phyloP scores from a whole-genome alignment of 2,888 invertebrate genomes.

The Caenorhabditis macrosperma region DNA sequence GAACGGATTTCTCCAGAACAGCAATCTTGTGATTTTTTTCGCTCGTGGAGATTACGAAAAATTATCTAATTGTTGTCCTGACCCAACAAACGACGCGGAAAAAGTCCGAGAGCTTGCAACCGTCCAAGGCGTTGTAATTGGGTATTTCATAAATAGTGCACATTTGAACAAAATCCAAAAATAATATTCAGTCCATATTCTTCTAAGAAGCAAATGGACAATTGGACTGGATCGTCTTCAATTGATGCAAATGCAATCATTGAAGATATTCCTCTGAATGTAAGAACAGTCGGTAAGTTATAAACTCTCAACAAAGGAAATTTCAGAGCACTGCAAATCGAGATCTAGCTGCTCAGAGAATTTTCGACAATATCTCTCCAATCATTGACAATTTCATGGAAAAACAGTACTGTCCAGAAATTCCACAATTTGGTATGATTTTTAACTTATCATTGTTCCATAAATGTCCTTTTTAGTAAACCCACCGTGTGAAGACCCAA shows the following conservation, averaged over 20 bases:
- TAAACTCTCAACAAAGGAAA: too few relatives aligned
- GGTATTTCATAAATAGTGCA: too few relatives aligned
- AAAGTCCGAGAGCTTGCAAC: constrained; percentile 28
- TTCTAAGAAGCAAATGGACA: constrained; percentile 39
- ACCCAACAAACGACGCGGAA: constrained; percentile 33
- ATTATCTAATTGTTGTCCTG: constrained; percentile 51
- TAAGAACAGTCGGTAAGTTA: not conserved
- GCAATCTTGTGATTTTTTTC: constrained; percentile 55
- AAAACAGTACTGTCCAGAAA: constrained; percentile 46
- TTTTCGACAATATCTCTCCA: constrained; percentile 45
- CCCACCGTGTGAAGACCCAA: constrained; percentile 60
- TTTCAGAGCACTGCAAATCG: constrained; percentile 22
- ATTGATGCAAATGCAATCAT: constrained; percentile 60
- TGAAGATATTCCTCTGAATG: constrained; percentile 3
- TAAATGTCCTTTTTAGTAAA: constrained; percentile 54
- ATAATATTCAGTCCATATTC: constrained; percentile 27
- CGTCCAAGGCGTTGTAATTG: constrained; percentile 55
- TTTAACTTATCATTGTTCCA: too few relatives aligned
- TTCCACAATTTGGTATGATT: constrained; percentile 38
- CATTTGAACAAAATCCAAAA: too few relatives aligned
- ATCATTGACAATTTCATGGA: constrained; percentile 42
- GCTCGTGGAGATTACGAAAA: constrained; percentile 51
- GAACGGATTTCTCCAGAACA: constrained; percentile 19
- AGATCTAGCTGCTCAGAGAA: constrained; percentile 3
- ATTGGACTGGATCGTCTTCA: constrained; percentile 57